These are phyloP conservation scores for Archilochus colubris DNA, from an alignment of 2,113 vertebrate species.

Conservation along the genomic window DNA sequence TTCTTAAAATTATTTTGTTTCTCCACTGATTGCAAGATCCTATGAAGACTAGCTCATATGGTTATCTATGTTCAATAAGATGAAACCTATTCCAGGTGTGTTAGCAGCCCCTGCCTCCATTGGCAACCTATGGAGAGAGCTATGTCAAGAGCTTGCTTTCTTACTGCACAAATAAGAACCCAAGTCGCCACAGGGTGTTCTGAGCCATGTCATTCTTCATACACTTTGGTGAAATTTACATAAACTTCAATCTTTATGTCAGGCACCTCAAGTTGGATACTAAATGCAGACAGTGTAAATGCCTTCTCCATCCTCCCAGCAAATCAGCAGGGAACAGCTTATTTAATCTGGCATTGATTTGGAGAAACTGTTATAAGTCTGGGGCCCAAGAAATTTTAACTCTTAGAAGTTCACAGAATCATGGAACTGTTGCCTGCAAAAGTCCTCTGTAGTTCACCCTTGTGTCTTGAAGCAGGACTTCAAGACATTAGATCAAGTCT, in stretches of 20 bases:
- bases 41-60: background rate
- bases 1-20: background rate
- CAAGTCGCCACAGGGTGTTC: background rate
- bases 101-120: background rate
- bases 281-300: background rate
- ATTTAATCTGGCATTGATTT: background rate
- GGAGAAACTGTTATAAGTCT: background rate
- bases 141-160: background rate
- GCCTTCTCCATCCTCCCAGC: background rate
- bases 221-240: background rate
- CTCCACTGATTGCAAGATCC: background rate
- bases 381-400: background rate
- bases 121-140: background rate
- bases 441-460: background rate
- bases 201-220: background rate
- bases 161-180: background rate
- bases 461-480: background rate
- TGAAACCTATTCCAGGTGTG: background rate
- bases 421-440: background rate
- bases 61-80: background rate
- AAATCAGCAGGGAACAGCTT: background rate
- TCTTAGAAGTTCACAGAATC: background rate
- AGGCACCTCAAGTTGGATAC: background rate
- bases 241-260: background rate
- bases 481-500: background rate